Evolutionary conservation across 30 jellyfish, hydroid and myxozoan species (phyloP), one percentile per base, ranked within the genome.

Genomic region (Aurelia aurita): DNA sequence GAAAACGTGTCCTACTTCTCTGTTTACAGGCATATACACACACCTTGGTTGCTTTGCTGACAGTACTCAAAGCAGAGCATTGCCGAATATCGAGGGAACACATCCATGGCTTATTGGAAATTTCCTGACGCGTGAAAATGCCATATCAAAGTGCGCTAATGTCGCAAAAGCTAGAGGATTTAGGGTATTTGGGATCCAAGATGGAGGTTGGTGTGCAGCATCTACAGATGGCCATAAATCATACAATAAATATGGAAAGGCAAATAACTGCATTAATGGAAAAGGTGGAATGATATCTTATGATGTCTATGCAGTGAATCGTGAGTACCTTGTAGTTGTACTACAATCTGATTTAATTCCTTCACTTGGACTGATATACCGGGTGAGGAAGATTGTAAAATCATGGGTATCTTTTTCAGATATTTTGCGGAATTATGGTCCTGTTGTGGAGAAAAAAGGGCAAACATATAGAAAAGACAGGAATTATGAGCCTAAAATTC

Each of bases 171-270:
- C 58, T 15, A 59, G 88, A 18, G 92, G 91, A 10, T 93, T 34
- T 53, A 76, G 70, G 45, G 87, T 93, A 3, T 93, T 93, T 73
- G 96, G 96, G n/a, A 72, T 93, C 32, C 98, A 93, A 57, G 98
- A 93, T 64, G 98, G 98, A 34, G 98, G 98, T 6, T 79, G 91
- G 96, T 93, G 98, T 69, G 96, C 93, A 10, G 82, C 96, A 0
- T 97, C 97, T 9, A 31, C 62, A 0, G 28, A 61, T 67, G 91
- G 85, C 32, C 96, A 87, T 77, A 25, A 12, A 19, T 88, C 91
- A 34, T 87, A 51, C 77, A 53, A 65, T 66, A 71, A 68, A 69
- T 90, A 93, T 54, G 98, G 98, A 22, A 60, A 44, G 28, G 92
- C 97, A 5, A 60, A 58, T 26, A 93, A 93, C 87, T 87, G 97